These are phyloP conservation scores for Chloroclystis v-ata DNA, from an alignment of 2,888 invertebrate genomes.

Conservation along the genomic window DNA sequence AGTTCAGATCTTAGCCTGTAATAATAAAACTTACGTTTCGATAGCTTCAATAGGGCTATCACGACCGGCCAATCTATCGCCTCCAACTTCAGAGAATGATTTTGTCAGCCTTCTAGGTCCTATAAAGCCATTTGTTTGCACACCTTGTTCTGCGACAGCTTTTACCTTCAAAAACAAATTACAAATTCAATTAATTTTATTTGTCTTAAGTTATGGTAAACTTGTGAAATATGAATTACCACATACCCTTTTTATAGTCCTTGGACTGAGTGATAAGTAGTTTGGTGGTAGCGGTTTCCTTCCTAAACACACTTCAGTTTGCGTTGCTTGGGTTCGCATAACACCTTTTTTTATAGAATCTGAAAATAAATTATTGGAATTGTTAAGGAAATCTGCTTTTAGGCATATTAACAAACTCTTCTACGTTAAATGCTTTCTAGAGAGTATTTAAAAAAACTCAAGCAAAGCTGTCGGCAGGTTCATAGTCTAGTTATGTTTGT, in stretches of 20 bases:
- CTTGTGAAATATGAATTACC: no score
- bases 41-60: conserved; percentile 54
- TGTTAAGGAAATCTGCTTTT: no score
- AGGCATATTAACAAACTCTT: neutral
- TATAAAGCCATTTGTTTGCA: conserved; percentile 89
- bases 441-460: no score
- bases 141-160: conserved; percentile 90
- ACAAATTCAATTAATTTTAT: no score
- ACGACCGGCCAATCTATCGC: conserved; percentile 55
- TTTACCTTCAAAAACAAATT: conserved; percentile 77
- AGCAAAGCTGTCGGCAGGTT: no score
- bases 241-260: conserved; percentile 87
- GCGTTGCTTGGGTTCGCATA: conserved; percentile 96
- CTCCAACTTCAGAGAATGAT: conserved; percentile 87
- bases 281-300: conserved; percentile 84
- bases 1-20: neutral
- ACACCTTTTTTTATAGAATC: conserved; percentile 90
- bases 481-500: no score
- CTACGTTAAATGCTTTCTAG: no score
- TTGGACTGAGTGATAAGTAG: conserved; percentile 85
- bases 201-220: no score
- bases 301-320: conserved; percentile 87
- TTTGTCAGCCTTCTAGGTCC: conserved; percentile 85
- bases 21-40: conserved; percentile 49
- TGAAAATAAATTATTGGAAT: conserved; percentile 51